Percentiles rank a stretch among this genome's conserved stretches.
These are phyloP conservation scores for Callimorpha dominula DNA, from an alignment of 2,888 invertebrate genomes.

Conservation along the genomic window DNA sequence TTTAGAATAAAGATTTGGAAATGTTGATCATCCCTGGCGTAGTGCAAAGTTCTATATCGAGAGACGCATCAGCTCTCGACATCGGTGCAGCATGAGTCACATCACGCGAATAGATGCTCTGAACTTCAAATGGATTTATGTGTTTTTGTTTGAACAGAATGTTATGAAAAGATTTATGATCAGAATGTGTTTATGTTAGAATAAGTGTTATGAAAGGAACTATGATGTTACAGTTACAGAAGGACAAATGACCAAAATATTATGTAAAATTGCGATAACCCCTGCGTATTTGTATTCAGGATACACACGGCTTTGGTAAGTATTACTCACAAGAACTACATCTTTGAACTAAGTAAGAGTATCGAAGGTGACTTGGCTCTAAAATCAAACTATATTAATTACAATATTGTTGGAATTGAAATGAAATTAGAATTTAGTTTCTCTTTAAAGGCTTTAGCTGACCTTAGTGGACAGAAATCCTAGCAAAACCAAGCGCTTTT, in stretches of 20 bases:
- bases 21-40: conserved; percentile 13
- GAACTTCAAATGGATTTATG: conserved; percentile 54
- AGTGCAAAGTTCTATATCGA: conserved; percentile 39
- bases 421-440: no score
- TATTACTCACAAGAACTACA: background rate
- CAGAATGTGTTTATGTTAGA: conserved; percentile 1
- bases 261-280: background rate
- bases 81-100: conserved; percentile 55
- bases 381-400: background rate
- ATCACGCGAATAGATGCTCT: conserved; percentile 48
- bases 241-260: background rate
- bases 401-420: no score
- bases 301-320: background rate
- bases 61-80: conserved; percentile 50
- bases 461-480: no score
- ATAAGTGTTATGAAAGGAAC: conserved; percentile 2
- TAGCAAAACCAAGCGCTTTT: no score
- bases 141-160: conserved; percentile 20
- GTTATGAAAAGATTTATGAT: conserved; percentile 17
- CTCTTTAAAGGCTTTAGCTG: no score
- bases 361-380: background rate
- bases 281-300: background rate
- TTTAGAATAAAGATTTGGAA: background rate
- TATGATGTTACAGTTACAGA: background rate
- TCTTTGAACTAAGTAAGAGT: background rate